Conservation (phyloP, 2,888 invertebrate genomes). For the Cabera pusaria region DNA sequence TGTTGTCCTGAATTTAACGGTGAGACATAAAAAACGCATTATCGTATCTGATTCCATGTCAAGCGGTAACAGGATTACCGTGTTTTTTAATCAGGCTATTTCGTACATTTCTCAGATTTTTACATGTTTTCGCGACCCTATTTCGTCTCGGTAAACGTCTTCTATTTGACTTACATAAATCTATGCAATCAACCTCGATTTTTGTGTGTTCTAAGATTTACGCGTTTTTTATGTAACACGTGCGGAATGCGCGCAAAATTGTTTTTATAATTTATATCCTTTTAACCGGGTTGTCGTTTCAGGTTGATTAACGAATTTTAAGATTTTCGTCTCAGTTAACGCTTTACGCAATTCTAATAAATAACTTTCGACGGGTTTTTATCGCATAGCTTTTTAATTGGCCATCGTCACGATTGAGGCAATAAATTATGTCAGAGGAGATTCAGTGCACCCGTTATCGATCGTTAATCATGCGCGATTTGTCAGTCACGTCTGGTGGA, state of each 20-base stretch:
- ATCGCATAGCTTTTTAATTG: conserved; percentile 18
- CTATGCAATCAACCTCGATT: conserved; percentile 34
- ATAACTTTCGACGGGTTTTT: conserved; percentile 22
- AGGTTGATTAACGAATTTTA: conserved; percentile 6
- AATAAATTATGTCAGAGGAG: conserved; percentile 28
- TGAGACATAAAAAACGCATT: conserved; percentile 27
- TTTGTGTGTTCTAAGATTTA: conserved; percentile 29
- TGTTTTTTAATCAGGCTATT: conserved; percentile 62
- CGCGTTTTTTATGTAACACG: conserved; percentile 24
- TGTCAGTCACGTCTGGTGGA: conserved; percentile 46
- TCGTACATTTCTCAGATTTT: conserved; percentile 48
- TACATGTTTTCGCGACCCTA: conserved; percentile 55
- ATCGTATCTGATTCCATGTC: conserved; percentile 26
- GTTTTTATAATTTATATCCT: conserved; percentile 19
- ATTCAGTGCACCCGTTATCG: conserved; percentile 29
- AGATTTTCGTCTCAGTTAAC: neutral
- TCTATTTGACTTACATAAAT: conserved; percentile 28
- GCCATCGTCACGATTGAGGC: conserved; percentile 21
- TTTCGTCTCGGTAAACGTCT: conserved; percentile 19
- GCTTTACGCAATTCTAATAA: conserved; percentile 4
- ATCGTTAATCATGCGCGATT: conserved; percentile 45
- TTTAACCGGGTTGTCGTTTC: conserved; percentile 24
- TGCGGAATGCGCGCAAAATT: conserved; percentile 23
- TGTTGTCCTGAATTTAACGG: conserved; percentile 28
- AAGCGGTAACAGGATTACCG: conserved; percentile 58